phyloP scores from a whole-genome alignment of 53 echinoderm and acorn worm genomes.

The Stichopus horrens region DNA sequence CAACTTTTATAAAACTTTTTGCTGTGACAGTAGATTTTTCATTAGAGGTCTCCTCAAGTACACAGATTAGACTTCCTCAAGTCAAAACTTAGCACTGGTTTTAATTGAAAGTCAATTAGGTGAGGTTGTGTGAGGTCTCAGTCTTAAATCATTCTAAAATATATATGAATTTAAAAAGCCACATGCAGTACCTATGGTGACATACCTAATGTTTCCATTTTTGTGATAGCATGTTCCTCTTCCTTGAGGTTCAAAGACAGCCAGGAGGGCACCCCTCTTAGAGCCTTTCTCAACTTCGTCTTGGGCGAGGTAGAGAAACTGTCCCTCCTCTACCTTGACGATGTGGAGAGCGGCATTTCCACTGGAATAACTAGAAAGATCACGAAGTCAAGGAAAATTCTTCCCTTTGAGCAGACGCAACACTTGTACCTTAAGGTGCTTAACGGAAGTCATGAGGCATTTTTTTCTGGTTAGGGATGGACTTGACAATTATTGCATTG shows the following conservation, averaged over 20 bases:
- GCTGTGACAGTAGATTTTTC: no score
- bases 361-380: conserved; percentile 71
- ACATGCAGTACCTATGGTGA: no score
- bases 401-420: neutral
- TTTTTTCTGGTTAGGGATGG: neutral
- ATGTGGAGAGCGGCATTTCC: conserved; percentile 79
- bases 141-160: no score
- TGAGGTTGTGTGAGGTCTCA: no score
- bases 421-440: neutral
- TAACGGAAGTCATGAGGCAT: no score
- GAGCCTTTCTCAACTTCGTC: conserved; percentile 51
- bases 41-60: no score
- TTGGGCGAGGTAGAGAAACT: conserved; percentile 75
- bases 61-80: no score
- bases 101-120: no score
- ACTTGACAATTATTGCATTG: no score
- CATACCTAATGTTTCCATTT: conserved; percentile 88
- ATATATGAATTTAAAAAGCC: no score
- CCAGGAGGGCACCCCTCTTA: conserved; percentile 58
- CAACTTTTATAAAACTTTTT: no score
- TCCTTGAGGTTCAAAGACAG: conserved; percentile 91
- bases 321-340: conserved; percentile 64
- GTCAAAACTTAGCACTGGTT: no score
- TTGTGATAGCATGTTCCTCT: conserved; percentile 87
- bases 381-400: neutral